These are phyloP conservation scores for Aethina tumida DNA, from an alignment of 1,140 invertebrate genomes.

Conservation along the genomic window DNA sequence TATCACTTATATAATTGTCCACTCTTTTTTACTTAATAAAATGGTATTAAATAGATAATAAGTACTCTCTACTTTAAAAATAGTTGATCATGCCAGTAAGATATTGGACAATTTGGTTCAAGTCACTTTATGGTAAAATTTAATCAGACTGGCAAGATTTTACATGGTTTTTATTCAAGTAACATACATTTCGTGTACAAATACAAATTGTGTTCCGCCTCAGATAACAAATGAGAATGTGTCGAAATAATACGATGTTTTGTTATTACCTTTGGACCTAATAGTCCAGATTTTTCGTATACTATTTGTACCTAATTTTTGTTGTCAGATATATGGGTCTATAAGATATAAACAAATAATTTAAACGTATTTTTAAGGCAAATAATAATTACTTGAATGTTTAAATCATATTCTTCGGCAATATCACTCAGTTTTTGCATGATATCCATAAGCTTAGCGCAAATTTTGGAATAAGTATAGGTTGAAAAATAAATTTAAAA, in stretches of 20 bases:
- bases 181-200: too few species aligned
- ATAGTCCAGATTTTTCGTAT: constrained; percentile 61
- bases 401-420: constrained; percentile 56
- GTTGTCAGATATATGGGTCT: constrained; percentile 83
- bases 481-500: constrained; percentile 33
- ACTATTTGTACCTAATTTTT: constrained; percentile 58
- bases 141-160: too few species aligned
- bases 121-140: too few species aligned
- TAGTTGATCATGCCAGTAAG: too few species aligned
- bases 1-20: too few species aligned
- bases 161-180: too few species aligned
- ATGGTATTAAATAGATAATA: too few species aligned
- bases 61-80: too few species aligned
- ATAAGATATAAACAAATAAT: constrained; percentile 31
- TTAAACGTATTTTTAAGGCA: neutral
- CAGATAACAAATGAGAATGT: constrained; percentile 77
- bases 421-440: constrained; percentile 57
- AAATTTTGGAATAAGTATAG: constrained; percentile 81
- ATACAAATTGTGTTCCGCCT: too few species aligned
- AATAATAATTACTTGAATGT: constrained; percentile 57
- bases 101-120: too few species aligned
- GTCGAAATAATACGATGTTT: constrained; percentile 56
- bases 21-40: too few species aligned
- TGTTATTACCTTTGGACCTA: constrained; percentile 57
- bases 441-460: constrained; percentile 68